Base-by-base conservation (phyloP, 2,797 vertebrate genomes). In the Parambassis ranga region DNA sequence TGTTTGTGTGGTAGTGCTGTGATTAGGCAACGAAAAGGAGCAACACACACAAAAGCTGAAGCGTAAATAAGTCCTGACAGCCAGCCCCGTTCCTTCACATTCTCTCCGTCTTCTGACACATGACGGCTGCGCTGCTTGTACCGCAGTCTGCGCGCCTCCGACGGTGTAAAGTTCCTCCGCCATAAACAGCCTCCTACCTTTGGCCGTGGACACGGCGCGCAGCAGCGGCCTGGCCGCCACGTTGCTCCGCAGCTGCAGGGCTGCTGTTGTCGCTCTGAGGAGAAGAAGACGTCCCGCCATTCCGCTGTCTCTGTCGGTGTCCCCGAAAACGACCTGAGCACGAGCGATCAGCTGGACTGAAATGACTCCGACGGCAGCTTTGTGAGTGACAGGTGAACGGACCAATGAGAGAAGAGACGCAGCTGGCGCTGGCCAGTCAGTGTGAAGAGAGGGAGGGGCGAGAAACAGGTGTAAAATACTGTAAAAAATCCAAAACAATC, bases 241-340 rank as follows among this genome's bases (percentile, higher is more conserved):
- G 26, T 38, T 49, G 39, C 48, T 41, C 61, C 77, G 65, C 24
- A 75, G 71, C 43, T 62, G 76, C 15, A 65, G 4, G 0, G 76
- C 14, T 20, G 71, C 26, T 5, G 65, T 10, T 1, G 62, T 6
- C 10, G 64, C 52, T 36, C 90, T 83, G 15, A 90, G 84, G 15
- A 90, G 84, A 2, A 93, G 72, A n/a, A 89, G 7, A 46, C 82
- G 84, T 37, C 75, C 83, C 20, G 91, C 90, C 92, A 93, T 93
- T 4, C 10, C 31, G 7, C 2, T 10, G 22, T 24, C 47, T 30
- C 46, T 65, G 7, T 41, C 48, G 33, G 5, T 41, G 43, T n/a
- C n/a, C n/a, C 36, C 2, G 24, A 50, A 7, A 41, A 7, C 24
- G 57, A 77, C 62, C 73, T 13, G 58, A 32, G 7, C 4, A 8